Evolutionary conservation across 2,113 vertebrate species (phyloP).

Genomic region (Protobothrops flavoviridis): DNA sequence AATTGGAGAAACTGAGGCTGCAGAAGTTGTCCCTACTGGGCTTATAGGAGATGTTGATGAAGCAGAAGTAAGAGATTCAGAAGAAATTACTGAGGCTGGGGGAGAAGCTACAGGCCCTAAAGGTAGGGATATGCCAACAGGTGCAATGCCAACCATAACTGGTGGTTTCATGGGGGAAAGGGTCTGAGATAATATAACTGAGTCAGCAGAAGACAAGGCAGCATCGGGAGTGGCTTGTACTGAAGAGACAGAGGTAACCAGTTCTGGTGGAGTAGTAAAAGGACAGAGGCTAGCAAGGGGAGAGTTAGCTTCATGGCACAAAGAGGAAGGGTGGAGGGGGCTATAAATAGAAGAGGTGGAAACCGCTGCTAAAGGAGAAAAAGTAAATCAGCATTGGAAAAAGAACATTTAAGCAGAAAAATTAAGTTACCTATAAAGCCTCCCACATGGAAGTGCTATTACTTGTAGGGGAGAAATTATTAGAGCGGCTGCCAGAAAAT

Average conservation of each 20-base stretch:
- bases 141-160: not conserved
- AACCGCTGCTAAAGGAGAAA: constrained; percentile 74
- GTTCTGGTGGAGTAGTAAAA: constrained; percentile 53
- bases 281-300: constrained; percentile 27
- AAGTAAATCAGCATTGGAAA: constrained; percentile 46
- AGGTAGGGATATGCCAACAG: accelerated
- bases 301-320: constrained; percentile 74
- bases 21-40: not conserved
- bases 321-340: constrained; percentile 68
- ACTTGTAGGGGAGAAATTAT: not conserved
- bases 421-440: constrained; percentile 42
- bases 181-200: constrained; percentile 39
- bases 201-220: constrained; percentile 45
- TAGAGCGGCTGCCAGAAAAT: not conserved
- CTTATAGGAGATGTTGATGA: constrained; percentile 52
- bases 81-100: constrained; percentile 36
- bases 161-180: not conserved
- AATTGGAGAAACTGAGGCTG: not conserved
- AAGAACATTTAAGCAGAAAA: constrained; percentile 24
- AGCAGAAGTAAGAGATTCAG: constrained; percentile 61
- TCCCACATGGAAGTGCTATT: constrained; percentile 41
- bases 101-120: constrained; percentile 32
- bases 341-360: constrained; percentile 59
- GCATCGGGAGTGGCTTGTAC: constrained; percentile 67
- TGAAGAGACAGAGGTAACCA: constrained; percentile 63